A percentile compares a stretch with the other conserved stretches of the same genome.
Conservation (phyloP, 2,113 vertebrate species). For the Nothoprocta perdicaria region DNA sequence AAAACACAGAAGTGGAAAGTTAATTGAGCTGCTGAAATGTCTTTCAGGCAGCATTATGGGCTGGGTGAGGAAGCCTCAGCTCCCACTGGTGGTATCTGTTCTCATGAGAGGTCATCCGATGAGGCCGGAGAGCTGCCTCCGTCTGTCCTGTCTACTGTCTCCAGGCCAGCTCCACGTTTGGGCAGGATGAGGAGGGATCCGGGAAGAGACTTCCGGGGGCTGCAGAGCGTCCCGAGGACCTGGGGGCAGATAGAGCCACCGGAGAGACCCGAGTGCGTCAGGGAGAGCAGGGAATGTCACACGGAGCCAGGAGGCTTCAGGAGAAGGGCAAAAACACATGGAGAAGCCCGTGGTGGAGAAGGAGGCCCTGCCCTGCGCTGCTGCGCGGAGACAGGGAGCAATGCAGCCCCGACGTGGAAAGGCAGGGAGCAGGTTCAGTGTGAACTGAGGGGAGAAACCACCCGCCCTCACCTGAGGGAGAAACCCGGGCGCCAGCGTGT, state of each 20-base stretch:
- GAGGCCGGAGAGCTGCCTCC: not conserved
- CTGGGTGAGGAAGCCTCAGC: constrained; percentile 3
- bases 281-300: not conserved
- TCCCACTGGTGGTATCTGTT: constrained; percentile 49
- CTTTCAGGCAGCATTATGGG: constrained; percentile 46
- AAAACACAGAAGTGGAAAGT: constrained; percentile 58
- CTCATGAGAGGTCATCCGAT: constrained; percentile 32
- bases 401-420: not conserved
- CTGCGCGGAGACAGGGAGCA: not conserved
- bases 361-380: not conserved
- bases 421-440: not conserved
- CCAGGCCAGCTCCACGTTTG: not conserved
- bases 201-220: not conserved
- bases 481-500: not conserved
- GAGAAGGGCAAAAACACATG: not conserved
- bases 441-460: not conserved
- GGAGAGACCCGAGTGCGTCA: not conserved
- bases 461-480: constrained; percentile 27
- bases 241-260: rapidly evolving
- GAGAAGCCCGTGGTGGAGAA: not conserved
- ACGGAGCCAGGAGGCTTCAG: not conserved
- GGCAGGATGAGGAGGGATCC: not conserved
- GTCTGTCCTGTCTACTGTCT: not conserved
- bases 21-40: constrained; percentile 63
- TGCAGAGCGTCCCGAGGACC: not conserved